Evolutionary conservation across 1,140 invertebrate genomes (phyloP).

Genomic region (Melitaea cinxia): DNA sequence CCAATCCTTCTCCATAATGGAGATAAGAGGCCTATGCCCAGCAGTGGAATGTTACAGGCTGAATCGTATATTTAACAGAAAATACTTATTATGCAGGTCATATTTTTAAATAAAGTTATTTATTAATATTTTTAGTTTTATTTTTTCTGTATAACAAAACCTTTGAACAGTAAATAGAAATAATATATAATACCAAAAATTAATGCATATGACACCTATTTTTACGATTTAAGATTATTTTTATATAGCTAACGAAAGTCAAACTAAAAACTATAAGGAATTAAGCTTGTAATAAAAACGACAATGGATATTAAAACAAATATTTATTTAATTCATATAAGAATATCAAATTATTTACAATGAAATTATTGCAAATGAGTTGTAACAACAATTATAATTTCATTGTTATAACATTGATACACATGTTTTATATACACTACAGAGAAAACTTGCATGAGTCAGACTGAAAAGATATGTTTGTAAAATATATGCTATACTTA

Average conservation of each 20-base stretch:
- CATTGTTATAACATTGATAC: slow-evolving; percentile 78
- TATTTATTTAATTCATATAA: slow-evolving; percentile 79
- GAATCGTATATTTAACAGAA: too few relatives aligned
- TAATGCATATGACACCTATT: too few relatives aligned
- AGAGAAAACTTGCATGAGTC: slow-evolving; percentile 80
- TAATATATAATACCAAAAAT: too few relatives aligned
- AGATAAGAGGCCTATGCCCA: too few relatives aligned
- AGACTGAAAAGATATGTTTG: slow-evolving; percentile 78
- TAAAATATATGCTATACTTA: slow-evolving; percentile 75
- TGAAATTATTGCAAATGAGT: slow-evolving; percentile 75
- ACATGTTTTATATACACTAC: slow-evolving; percentile 76
- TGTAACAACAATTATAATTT: slow-evolving; percentile 69
- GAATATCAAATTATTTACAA: slow-evolving; percentile 79
- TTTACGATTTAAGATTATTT: too few relatives aligned
- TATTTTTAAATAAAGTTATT: slow-evolving; percentile 8
- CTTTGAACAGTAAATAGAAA: too few relatives aligned
- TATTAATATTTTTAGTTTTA: slow-evolving; percentile 3
- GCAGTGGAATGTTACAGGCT: too few relatives aligned
- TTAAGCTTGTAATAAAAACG: slow-evolving; percentile 43
- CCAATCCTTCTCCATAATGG: too few relatives aligned
- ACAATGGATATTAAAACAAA: slow-evolving; percentile 74
- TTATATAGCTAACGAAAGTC: too few relatives aligned
- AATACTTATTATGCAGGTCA: neutral
- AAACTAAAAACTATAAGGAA: slow-evolving; percentile 48
- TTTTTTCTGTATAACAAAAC: too few relatives aligned